Conservation (phyloP, 2,888 invertebrate species). For the Steromphala cineraria region DNA sequence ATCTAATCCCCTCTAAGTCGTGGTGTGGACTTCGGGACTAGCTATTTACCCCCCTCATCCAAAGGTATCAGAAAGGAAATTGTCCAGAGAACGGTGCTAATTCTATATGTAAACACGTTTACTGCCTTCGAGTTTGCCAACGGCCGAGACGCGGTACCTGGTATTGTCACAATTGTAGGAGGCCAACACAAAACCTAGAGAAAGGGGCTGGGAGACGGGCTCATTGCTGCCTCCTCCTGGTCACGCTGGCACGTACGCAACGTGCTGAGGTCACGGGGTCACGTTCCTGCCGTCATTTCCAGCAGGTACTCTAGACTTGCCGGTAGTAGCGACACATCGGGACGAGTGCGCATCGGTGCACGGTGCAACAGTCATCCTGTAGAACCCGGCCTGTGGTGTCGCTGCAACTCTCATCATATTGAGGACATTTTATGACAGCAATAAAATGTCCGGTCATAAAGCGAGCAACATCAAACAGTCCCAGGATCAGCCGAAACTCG, state of each 20-base stretch:
- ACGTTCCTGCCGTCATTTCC: not conserved
- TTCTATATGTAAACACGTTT: constrained; percentile 7
- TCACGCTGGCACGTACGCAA: not conserved
- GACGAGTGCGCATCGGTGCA: no score
- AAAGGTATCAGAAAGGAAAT: constrained; percentile 10
- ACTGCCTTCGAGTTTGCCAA: constrained; percentile 3
- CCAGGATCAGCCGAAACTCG: no score
- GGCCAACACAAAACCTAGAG: not conserved
- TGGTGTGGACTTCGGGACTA: constrained; percentile 11
- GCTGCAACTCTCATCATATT: no score
- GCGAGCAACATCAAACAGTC: no score
- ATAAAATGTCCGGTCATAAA: no score
- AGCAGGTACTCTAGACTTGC: not conserved
- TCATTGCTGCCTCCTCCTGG: not conserved
- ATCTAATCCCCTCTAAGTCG: not conserved
- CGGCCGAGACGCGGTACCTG: not conserved
- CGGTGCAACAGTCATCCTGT: no score
- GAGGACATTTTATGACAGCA: no score
- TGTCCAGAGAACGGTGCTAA: constrained; percentile 13
- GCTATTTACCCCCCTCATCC: constrained; percentile 15
- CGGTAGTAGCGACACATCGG: no score
- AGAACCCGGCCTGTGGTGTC: no score
- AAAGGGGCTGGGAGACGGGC: not conserved
- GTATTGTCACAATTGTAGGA: constrained; percentile 12
- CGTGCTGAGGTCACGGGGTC: constrained; percentile 4